Evolutionary conservation across 2,113 vertebrate genomes (phyloP).

Genomic region (Montifringilla adamsi): DNA sequence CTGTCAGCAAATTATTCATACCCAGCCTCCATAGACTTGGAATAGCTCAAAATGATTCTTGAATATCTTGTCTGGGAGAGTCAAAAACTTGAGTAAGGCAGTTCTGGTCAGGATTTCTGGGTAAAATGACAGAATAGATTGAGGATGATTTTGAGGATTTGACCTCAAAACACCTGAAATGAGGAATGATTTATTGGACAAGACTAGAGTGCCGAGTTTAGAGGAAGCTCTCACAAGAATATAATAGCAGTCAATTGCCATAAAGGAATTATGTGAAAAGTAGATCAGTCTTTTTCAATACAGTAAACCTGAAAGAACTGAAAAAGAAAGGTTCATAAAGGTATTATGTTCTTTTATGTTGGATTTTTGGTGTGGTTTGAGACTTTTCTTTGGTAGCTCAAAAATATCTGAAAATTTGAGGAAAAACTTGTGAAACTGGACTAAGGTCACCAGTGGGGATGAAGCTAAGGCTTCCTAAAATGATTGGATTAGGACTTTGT

Average conservation of each 20-base stretch:
- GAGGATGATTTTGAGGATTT: background rate
- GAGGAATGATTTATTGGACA: conserved; percentile 12
- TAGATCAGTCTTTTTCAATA: background rate
- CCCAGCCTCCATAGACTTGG: background rate
- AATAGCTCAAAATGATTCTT: background rate
- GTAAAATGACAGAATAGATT: conserved; percentile 29
- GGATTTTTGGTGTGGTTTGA: background rate
- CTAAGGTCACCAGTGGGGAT: background rate
- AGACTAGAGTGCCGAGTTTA: background rate
- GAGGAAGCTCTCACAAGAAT: background rate
- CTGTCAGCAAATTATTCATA: background rate
- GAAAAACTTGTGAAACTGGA: background rate
- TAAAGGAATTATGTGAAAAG: background rate
- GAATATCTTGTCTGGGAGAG: background rate
- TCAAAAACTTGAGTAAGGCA: background rate
- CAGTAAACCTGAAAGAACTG: background rate
- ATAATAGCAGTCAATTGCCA: conserved; percentile 6
- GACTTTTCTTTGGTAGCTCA: background rate
- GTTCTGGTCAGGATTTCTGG: background rate
- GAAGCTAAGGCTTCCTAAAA: background rate
- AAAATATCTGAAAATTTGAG: background rate
- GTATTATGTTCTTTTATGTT: background rate
- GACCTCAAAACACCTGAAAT: conserved; percentile 18
- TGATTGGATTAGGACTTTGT: background rate
- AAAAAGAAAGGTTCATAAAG: background rate